These are phyloP conservation scores for Rhinophrynus dorsalis DNA, from an alignment of 2,797 vertebrate genomes.

Conservation along the genomic window DNA sequence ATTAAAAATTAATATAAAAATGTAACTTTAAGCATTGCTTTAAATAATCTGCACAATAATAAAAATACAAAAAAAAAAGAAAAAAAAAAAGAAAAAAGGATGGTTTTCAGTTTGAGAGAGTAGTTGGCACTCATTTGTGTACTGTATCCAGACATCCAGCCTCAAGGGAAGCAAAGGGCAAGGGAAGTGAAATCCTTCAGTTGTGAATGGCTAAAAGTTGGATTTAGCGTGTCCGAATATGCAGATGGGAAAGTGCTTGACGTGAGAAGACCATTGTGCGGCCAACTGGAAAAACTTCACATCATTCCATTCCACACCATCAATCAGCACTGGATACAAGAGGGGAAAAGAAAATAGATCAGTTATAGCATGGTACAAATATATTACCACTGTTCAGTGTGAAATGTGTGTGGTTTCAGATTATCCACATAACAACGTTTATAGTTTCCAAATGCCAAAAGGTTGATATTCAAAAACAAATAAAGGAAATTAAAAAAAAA, in stretches of 20 bases:
- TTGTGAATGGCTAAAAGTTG: constrained; percentile 72
- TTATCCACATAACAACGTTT: too few relatives aligned
- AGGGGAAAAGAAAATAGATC: constrained; percentile 34
- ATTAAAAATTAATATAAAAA: constrained; percentile 63
- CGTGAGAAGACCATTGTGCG: constrained; percentile 97
- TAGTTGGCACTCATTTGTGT: constrained; percentile 61
- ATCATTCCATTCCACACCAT: constrained; percentile 95
- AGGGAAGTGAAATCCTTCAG: neutral
- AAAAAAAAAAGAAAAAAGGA: constrained; percentile 15
- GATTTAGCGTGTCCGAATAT: constrained; percentile 93
- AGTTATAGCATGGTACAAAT: too few relatives aligned
- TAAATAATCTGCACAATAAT: constrained; percentile 55
- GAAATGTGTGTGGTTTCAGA: too few relatives aligned
- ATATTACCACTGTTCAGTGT: too few relatives aligned
- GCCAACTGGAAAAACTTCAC: constrained; percentile 99
- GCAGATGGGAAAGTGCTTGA: constrained; percentile 97
- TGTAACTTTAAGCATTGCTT: constrained; percentile 58
- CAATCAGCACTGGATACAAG: constrained; percentile 82
- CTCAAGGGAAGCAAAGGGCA: constrained; percentile 10
- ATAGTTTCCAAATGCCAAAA: too few relatives aligned
- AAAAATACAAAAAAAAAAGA: constrained; percentile 38
- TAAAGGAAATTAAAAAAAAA: too few relatives aligned
- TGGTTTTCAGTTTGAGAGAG: constrained; percentile 9
- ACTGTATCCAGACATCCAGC: constrained; percentile 58
- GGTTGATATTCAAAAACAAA: too few relatives aligned